Percentiles rank a stretch among this genome's conserved stretches.
Evolutionary conservation across 2,113 vertebrate species (phyloP).

Genomic region (Vombatus ursinus): DNA sequence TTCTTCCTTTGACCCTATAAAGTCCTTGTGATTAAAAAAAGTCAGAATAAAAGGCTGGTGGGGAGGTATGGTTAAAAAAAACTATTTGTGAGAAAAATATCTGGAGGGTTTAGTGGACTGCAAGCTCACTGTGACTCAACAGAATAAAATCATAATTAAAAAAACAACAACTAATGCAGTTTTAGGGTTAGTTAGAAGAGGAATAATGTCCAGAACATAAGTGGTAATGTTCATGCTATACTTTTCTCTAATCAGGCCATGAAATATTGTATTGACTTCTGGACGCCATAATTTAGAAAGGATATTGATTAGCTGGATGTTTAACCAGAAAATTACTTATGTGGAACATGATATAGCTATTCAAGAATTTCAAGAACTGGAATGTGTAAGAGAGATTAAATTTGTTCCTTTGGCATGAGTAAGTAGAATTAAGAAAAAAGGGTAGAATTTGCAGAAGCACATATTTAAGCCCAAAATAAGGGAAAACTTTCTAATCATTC

Average conservation of each 20-base stretch:
- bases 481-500: not conserved
- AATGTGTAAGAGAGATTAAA: not conserved
- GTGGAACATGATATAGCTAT: not conserved
- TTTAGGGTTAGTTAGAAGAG: not conserved
- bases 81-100: not conserved
- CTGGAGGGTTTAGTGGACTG: not conserved
- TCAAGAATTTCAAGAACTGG: not conserved
- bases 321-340: not conserved
- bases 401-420: not conserved
- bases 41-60: not conserved
- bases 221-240: not conserved
- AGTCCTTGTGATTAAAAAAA: not conserved
- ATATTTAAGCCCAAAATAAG: not conserved
- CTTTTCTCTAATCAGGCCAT: not conserved
- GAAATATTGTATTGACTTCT: not conserved
- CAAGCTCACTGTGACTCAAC: not conserved
- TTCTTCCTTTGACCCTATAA: not conserved
- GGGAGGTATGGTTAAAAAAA: not conserved
- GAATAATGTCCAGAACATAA: not conserved
- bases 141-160: not conserved
- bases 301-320: not conserved
- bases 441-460: not conserved
- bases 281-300: not conserved
- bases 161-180: not conserved
- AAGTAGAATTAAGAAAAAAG: not conserved